A percentile compares a stretch with the other conserved stretches of the same genome.
phyloP scores from a whole-genome alignment of 1,140 invertebrate species.

The Nylanderia fulva region DNA sequence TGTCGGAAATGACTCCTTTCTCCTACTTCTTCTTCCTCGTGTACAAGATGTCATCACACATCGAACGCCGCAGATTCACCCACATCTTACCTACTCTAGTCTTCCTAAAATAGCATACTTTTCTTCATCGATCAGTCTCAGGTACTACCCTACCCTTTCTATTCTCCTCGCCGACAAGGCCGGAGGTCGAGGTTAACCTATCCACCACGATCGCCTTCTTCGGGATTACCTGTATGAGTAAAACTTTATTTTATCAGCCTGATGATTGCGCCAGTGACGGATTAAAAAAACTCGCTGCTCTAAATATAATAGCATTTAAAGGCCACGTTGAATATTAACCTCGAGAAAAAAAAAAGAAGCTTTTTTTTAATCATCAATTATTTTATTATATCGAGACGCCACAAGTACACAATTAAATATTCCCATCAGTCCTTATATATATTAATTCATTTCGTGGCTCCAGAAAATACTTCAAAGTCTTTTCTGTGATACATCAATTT shows the following conservation, averaged over 20 bases:
- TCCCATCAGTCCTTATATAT: not conserved
- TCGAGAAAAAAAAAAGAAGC: no score
- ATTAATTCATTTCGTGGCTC: not conserved
- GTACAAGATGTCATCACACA: conserved; percentile 58
- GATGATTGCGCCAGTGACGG: not conserved
- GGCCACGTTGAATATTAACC: no score
- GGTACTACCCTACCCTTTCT: conserved; percentile 7
- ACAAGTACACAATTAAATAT: not conserved
- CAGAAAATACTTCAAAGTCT: not conserved
- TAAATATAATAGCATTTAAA: not conserved
- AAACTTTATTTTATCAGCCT: not conserved
- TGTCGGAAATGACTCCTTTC: conserved; percentile 33
- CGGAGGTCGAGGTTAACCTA: conserved; percentile 71
- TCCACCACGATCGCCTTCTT: conserved; percentile 48
- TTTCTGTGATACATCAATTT: no score
- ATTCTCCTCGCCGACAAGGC: conserved; percentile 32
- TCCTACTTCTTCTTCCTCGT: not conserved
- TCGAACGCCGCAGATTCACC: conserved; percentile 46
- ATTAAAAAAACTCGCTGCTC: not conserved
- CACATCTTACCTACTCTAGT: conserved; percentile 49
- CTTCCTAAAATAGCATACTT: conserved; percentile 71
- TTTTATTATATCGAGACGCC: not conserved
- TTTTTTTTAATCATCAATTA: not conserved
- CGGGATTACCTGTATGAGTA: conserved; percentile 34
- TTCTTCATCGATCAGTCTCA: conserved; percentile 72